These are phyloP conservation scores for Neomonachus schauinslandi DNA, from an alignment of 2,113 vertebrate genomes.

Conservation along the genomic window DNA sequence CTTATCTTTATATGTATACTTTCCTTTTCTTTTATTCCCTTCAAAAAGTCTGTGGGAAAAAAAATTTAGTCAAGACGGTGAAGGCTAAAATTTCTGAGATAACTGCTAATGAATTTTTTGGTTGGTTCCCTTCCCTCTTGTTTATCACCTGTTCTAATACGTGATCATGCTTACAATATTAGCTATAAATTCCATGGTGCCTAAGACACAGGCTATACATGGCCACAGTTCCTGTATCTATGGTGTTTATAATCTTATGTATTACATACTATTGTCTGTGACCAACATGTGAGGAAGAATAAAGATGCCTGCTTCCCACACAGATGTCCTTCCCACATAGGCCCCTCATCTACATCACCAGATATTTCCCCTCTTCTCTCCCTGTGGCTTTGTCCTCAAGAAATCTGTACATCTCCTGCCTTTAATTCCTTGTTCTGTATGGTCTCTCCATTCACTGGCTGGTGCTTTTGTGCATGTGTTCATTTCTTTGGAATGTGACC, in stretches of 20 bases:
- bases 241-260: not conserved
- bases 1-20: not conserved
- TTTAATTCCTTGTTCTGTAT: not conserved
- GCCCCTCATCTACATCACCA: not conserved
- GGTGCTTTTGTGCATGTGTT: not conserved
- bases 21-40: conserved; percentile 6
- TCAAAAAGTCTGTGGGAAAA: not conserved
- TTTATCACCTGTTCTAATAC: not conserved
- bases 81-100: not conserved
- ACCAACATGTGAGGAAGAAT: not conserved
- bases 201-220: not conserved
- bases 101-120: not conserved
- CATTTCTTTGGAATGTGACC: conserved; percentile 63
- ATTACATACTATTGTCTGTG: not conserved
- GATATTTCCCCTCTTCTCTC: not conserved
- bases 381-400: not conserved
- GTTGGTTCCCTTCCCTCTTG: not conserved
- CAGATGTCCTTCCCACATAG: not conserved
- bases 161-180: not conserved
- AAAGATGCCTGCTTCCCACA: not conserved
- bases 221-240: not conserved
- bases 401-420: not conserved
- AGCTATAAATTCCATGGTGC: not conserved
- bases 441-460: not conserved
- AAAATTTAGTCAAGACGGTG: not conserved